Base-by-base conservation (phyloP, 2,113 vertebrate genomes). In the Benitochromis conjunctus region DNA sequence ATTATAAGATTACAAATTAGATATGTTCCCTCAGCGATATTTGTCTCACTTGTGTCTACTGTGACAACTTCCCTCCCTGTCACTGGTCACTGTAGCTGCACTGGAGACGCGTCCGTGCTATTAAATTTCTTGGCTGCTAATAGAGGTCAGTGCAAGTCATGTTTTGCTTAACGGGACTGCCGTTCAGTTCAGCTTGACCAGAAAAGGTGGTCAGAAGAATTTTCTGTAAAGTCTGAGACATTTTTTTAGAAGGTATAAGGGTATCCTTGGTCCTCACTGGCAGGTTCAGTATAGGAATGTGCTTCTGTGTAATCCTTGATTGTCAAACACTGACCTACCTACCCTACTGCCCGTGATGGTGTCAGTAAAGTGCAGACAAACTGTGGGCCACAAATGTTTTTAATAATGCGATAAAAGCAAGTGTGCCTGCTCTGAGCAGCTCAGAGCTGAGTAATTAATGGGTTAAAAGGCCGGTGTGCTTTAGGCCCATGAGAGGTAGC, bases 271-370 rank as follows among this genome's bases (percentile, higher is more conserved):
- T 90, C 84, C 82, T 86, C 56, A 26, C 41, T 82, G 92, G 93
- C 91, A 93, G 90, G 79, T 91, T 81, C 91, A 69, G 81, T 81
- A 81, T 58, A 88, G 86, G 54, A 93, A 91, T 96, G 94, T 95
- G 94, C 92, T 95, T 94, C 58, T 93, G 85, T 91, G 81, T 92
- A 86, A 88, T 90, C 81, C 79, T 93, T 96, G 94, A 96, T 95
- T 96, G 95, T 96, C 95, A 31, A 93, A 95, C 91, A 93, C 87
- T 76, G 82, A 84, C 85, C 84, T 85, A 79, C 79, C 64, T 89
- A 64, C 79, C 48, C 71, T 69, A 51, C 69, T 14, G 77, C 76
- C 54, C 2, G 71, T 86, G 90, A 85, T 83, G 48, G 88, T 89
- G 86, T 85, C 83, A 86, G 82, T 89, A 91, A 93, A 92, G 84